Percentiles rank a stretch among this genome's conserved stretches.
Evolutionary conservation across 2,888 invertebrate species (phyloP).

Genomic region (Melipona beecheii): DNA sequence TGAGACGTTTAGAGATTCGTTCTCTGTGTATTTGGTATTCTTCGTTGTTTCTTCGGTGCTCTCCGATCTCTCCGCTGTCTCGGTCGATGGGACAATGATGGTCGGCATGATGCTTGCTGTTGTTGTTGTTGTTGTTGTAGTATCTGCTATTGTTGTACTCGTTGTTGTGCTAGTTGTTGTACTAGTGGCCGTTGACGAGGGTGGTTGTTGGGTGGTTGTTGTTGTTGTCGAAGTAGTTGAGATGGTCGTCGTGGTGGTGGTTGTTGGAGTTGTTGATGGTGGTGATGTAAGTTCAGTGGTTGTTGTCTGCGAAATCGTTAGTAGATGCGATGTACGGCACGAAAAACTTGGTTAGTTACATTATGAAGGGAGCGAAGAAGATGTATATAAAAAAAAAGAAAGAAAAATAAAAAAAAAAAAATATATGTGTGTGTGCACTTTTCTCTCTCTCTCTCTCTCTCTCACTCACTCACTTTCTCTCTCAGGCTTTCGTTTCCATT

Average conservation of each 20-base stretch:
- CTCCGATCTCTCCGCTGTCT: conserved; percentile 65
- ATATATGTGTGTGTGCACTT: neutral
- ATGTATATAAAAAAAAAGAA: conserved; percentile 39
- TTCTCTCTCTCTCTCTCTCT: neutral
- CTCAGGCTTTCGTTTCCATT: conserved; percentile 51
- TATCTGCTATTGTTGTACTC: conserved; percentile 75
- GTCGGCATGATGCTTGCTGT: conserved; percentile 47
- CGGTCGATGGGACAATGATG: conserved; percentile 61
- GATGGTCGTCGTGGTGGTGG: conserved; percentile 65
- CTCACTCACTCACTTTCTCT: neutral
- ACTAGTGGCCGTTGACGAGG: conserved; percentile 55
- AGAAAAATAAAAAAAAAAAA: conserved; percentile 28
- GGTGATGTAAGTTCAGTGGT: conserved; percentile 71
- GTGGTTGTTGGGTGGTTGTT: conserved; percentile 59
- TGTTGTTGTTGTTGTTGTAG: conserved; percentile 62
- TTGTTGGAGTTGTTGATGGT: conserved; percentile 66
- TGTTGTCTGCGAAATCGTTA: conserved; percentile 83
- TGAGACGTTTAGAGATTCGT: conserved; percentile 64
- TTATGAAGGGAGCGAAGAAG: conserved; percentile 57
- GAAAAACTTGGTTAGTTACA: conserved; percentile 81
- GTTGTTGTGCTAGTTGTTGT: conserved; percentile 67
- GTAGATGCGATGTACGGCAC: conserved; percentile 82
- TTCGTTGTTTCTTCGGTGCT: conserved; percentile 68
- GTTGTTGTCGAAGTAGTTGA: conserved; percentile 74
- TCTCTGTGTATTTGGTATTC: conserved; percentile 67